Base-by-base conservation (phyloP, 1,140 invertebrate species). In the Pogonognathellus flavescens region DNA sequence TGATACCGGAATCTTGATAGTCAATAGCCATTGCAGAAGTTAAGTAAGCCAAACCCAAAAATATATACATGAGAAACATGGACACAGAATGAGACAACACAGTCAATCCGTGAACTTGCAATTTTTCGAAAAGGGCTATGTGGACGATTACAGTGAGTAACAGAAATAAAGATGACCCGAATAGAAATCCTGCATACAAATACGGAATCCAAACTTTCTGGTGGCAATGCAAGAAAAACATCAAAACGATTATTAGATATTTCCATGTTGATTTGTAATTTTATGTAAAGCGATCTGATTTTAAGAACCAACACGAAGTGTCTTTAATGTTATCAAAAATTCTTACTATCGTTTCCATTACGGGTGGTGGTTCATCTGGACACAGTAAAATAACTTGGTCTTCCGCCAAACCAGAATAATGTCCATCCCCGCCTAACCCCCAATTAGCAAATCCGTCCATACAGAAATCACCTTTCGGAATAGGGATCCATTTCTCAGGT, bases 121-220 rank as follows among this genome's bases (percentile, higher is more conserved):
- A 83, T 31, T 86, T 86, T 1, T 86, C 62, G 60, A 80, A 59
- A 11, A 88, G 31, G 5, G 84, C 41, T 16, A 85, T 9, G 66
- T 88, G 83, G 0, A 88, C 85, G 0, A 86, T 22, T 1, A 82
- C n/a, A 31, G 87, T 88, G n/a, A 85, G 31, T 3, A 82, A 55
- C 5, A 86, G 60, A 18, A 88, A 85, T 16, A 25, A 8, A 5
- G 80, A 83, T 0, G 80, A 53, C 8, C 25, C 18, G 18, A 81
- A 81, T 2, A 81, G 50, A 31, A 81, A 14, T 13, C 0, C 7
- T 81, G 70, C 70, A 50, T 76, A 76, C 16, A 76, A 50, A n/a
- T 76, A 76, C 2, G 70, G 0, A 76, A 76, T 50, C 11, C 3
- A 49, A 25, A 22, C 41, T 7, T 10, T 5, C 22, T 22, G 66